A percentile compares a stretch with the other conserved stretches of the same genome.
Conservation (phyloP, 2,113 vertebrate genomes). For the Rhinopomastus cyanomelas region DNA sequence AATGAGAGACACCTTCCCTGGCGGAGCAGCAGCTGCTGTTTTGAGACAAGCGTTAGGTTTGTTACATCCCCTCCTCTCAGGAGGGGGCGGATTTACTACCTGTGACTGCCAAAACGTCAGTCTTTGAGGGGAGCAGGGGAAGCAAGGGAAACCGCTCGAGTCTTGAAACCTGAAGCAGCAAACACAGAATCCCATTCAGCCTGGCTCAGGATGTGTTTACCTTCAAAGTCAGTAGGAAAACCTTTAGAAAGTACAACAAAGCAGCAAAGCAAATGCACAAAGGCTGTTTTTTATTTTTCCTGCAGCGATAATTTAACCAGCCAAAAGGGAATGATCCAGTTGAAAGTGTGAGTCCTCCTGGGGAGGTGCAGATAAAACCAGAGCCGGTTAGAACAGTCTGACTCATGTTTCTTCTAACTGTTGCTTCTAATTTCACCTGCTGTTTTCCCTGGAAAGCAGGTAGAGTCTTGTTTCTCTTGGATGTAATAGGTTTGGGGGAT, state of each 20-base stretch:
- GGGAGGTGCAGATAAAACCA: neutral
- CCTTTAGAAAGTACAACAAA: neutral
- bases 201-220: neutral
- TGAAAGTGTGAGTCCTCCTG: neutral
- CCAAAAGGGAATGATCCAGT: neutral
- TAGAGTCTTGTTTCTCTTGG: slow-evolving; percentile 11
- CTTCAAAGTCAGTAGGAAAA: neutral
- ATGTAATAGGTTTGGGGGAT: neutral
- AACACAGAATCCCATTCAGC: neutral
- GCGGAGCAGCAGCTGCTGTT: neutral
- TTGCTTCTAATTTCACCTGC: neutral
- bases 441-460: slow-evolving; percentile 43
- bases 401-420: neutral
- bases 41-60: neutral
- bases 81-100: neutral
- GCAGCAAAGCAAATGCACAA: neutral
- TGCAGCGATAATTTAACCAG: neutral
- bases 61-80: neutral
- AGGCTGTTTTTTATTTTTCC: neutral
- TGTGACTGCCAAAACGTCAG: neutral
- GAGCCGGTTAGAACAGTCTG: neutral
- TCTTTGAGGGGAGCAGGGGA: neutral
- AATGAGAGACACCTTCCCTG: neutral
- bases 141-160: neutral
- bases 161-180: neutral